A percentile compares a stretch with the other conserved stretches of the same genome.
Evolutionary conservation across 1,140 invertebrate genomes (phyloP).

Genomic region (Brachionus calyciflorus): DNA sequence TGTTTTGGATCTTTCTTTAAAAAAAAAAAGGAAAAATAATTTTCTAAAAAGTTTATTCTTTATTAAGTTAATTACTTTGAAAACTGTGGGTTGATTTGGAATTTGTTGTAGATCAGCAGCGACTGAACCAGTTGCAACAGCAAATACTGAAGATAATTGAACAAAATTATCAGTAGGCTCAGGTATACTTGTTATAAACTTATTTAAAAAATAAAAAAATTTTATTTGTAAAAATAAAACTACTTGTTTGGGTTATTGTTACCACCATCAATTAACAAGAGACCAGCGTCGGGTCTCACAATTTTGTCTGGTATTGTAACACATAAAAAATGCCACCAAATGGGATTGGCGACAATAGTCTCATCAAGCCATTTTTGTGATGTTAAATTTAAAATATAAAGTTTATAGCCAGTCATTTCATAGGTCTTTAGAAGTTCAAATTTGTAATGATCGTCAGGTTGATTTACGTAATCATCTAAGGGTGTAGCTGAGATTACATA

Average conservation of each 20-base stretch:
- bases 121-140: constrained; percentile 50
- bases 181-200: constrained; percentile 49
- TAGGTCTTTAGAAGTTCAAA: constrained; percentile 48
- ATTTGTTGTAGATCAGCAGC: constrained; percentile 52
- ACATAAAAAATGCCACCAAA: constrained; percentile 56
- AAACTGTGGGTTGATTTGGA: constrained; percentile 53
- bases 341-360: constrained; percentile 50
- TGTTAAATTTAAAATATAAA: constrained; percentile 54
- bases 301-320: constrained; percentile 53
- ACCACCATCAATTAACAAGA: constrained; percentile 54
- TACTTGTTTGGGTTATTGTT: constrained; percentile 49
- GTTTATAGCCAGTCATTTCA: constrained; percentile 50
- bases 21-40: background rate
- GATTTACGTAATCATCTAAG: constrained; percentile 47
- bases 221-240: background rate
- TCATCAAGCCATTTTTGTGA: constrained; percentile 55
- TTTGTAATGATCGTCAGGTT: constrained; percentile 23
- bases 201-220: background rate
- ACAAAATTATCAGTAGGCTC: constrained; percentile 52
- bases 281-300: constrained; percentile 49
- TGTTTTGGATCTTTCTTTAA: constrained; percentile 52
- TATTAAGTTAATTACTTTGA: constrained; percentile 49
- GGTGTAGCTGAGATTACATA: background rate
- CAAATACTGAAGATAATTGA: constrained; percentile 51
- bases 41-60: background rate